These are phyloP conservation scores for Buphagus erythrorhynchus DNA, from an alignment of 2,797 vertebrate genomes.

Conservation along the genomic window DNA sequence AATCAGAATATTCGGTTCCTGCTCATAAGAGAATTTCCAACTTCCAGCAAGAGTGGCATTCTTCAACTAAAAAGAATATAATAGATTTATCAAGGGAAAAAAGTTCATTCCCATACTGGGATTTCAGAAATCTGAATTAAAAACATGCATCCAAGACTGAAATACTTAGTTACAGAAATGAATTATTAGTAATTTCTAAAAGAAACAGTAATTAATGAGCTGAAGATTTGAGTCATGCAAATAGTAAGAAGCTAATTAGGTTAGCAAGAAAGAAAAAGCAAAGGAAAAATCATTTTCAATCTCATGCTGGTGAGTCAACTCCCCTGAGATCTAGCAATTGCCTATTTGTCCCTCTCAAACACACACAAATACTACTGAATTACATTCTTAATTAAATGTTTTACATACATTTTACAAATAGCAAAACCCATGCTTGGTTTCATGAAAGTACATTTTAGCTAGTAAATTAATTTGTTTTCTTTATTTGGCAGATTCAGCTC, in stretches of 20 bases:
- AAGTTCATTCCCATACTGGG: background rate
- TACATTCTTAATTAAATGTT: background rate
- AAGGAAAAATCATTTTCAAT: background rate
- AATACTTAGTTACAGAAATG: background rate
- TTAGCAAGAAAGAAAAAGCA: background rate
- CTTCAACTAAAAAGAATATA: background rate
- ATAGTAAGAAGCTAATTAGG: background rate
- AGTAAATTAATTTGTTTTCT: background rate
- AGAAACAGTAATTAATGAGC: background rate
- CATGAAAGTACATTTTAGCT: background rate
- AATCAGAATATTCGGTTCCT: background rate
- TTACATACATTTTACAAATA: background rate
- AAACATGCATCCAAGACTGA: background rate
- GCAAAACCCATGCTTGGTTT: background rate
- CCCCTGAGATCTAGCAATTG: background rate
- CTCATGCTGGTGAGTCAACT: background rate
- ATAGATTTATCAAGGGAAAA: background rate
- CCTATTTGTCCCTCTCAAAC: background rate
- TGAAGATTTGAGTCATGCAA: background rate
- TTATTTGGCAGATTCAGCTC: background rate
- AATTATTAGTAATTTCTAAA: background rate
- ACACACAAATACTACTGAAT: background rate
- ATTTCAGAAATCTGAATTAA: background rate
- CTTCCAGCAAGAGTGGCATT: background rate
- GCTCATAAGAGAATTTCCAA: background rate